Evolutionary conservation across 2,113 vertebrate species (phyloP).

Genomic region (Stegastes partitus): DNA sequence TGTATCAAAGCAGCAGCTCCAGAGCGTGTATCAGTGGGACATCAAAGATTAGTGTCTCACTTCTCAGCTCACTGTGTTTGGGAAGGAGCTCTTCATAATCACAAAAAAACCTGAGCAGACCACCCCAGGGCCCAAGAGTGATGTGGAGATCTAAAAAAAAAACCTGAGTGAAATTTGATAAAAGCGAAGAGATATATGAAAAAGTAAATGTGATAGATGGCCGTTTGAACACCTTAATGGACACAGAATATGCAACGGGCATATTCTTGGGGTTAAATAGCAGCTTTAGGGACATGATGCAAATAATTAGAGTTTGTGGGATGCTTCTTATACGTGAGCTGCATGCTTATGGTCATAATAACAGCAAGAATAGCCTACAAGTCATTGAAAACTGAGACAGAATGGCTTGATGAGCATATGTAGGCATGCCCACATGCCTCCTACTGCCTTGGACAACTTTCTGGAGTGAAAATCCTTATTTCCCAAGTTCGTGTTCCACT

Average conservation of each 20-base stretch:
- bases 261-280: neutral
- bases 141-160: constrained; percentile 17
- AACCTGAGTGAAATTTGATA: constrained; percentile 23
- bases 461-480: constrained; percentile 18
- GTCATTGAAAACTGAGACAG: neutral
- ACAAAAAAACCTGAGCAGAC: constrained; percentile 20
- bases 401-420: neutral
- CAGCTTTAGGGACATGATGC: neutral
- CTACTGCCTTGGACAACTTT: constrained; percentile 50
- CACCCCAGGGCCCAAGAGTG: constrained; percentile 4
- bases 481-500: constrained; percentile 28
- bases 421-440: neutral
- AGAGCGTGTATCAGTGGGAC: constrained; percentile 2
- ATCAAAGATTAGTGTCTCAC: constrained; percentile 36
- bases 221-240: neutral
- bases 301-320: neutral
- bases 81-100: constrained; percentile 28
- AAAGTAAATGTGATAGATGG: neutral
- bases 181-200: neutral
- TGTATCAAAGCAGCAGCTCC: constrained; percentile 40
- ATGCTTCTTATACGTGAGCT: neutral
- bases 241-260: neutral
- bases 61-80: constrained; percentile 32
- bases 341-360: neutral
- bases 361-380: neutral